These are phyloP conservation scores for Hydropotes inermis DNA, from an alignment of 2,113 vertebrate species.

Conservation along the genomic window DNA sequence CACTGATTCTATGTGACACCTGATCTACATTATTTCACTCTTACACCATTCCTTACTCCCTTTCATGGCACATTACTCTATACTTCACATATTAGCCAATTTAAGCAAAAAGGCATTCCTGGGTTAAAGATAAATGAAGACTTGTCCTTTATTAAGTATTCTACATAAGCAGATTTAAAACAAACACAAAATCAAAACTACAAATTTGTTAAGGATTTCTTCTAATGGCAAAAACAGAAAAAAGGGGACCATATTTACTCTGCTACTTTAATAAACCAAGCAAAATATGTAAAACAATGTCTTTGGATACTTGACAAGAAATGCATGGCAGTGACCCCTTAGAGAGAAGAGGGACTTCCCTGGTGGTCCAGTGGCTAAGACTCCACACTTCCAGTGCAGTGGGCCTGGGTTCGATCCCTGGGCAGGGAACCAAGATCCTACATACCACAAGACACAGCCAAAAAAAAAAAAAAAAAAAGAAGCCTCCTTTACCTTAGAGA, in stretches of 20 bases:
- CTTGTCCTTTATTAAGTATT: background rate
- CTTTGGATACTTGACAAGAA: background rate
- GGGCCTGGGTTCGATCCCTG: background rate
- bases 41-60: background rate
- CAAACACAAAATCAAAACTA: background rate
- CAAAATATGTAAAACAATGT: background rate
- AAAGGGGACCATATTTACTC: background rate
- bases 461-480: background rate
- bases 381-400: background rate
- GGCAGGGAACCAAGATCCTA: background rate
- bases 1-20: background rate
- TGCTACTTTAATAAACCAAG: constrained; percentile 1
- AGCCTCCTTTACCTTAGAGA: background rate
- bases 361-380: background rate
- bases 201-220: constrained; percentile 11
- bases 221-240: background rate
- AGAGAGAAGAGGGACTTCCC: background rate
- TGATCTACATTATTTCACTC: background rate
- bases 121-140: background rate
- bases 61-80: background rate
- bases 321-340: background rate
- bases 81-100: background rate
- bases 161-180: background rate
- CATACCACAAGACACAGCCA: background rate
- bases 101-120: background rate